Base-by-base conservation (phyloP, 2,113 vertebrate species). In the Colistium nudipinnis region DNA sequence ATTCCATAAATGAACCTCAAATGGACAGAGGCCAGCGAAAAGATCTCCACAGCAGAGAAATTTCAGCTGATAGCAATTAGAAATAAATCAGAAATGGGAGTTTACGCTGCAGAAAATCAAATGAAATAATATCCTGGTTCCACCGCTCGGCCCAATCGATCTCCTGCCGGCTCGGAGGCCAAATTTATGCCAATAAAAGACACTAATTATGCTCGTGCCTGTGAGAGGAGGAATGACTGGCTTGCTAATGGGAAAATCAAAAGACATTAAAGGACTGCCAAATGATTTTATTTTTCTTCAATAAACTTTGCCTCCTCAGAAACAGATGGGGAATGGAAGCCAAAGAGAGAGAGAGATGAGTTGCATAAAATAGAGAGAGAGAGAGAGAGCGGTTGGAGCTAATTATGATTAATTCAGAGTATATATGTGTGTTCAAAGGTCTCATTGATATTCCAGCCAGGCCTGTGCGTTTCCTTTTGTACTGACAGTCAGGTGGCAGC, bases 181-280 rank as follows among this genome's bases (percentile, higher is more conserved):
- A 79, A 76, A 88, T 81, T 81, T 77, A 90, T 91, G 85, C 87
- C 89, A 83, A 91, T 89, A 82, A 90, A 84, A 87, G 81, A 72
- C 83, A 83, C 81, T 90, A 92, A 92, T 93, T 91, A 90, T 79
- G 55, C 83, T 82, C 72, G 64, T 70, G 77, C 59, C 76, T 35
- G 51, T 49, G 56, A 69, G 80, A 78, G 86, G 65, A 83, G 83
- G 74, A 90, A 92, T 64, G 78, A 87, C 89, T 86, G 62, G 82
- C 66, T 65, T 83, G 73, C 85, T 91, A 92, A 91, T 93, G 87
- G 83, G 70, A 89, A 91, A 93, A 92, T 92, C 91, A 91, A 92
- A 92, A 89, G 85, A 86, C 86, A 91, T 91, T 90, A 92, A n/a
- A 83, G 82, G 72, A 78, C 76, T 82, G 81, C 66, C 80, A 88